These are phyloP conservation scores for Varroa destructor DNA, from an alignment of 1,140 invertebrate species.

Conservation along the genomic window DNA sequence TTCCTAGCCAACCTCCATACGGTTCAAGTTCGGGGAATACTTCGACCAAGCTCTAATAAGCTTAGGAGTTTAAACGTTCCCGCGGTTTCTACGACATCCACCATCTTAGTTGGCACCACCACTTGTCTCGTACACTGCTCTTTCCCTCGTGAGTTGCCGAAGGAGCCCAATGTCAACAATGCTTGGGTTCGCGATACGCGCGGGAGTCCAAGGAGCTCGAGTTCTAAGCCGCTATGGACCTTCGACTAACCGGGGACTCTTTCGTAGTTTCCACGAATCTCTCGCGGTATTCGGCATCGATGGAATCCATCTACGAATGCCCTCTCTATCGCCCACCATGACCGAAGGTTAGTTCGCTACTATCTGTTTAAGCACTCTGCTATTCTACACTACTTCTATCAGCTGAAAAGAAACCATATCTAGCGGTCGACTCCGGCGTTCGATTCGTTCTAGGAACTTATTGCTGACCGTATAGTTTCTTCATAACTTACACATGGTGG, in stretches of 20 bases:
- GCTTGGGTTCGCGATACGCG: conserved; percentile 9
- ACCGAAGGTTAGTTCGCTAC: conserved; percentile 42
- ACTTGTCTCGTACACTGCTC: too few relatives aligned
- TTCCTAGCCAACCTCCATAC: too few relatives aligned
- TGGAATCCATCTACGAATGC: conserved; percentile 41
- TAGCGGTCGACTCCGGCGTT: conserved; percentile 1
- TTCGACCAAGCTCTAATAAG: too few relatives aligned
- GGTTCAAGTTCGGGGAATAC: too few relatives aligned
- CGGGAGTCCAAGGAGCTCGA: neutral
- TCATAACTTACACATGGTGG: too few relatives aligned
- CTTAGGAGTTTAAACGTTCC: too few relatives aligned
- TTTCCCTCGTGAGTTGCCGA: too few relatives aligned
- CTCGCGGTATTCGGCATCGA: conserved; percentile 1
- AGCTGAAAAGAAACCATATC: neutral
- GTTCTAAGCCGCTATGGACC: neutral
- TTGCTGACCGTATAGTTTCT: too few relatives aligned
- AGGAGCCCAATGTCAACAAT: neutral
- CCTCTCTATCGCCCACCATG: conserved; percentile 52
- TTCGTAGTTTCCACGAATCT: neutral
- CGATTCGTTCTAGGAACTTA: neutral
- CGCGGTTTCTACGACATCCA: too few relatives aligned
- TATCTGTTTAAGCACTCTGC: neutral
- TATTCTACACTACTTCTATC: too few relatives aligned
- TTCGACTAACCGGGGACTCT: neutral
- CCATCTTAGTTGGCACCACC: too few relatives aligned